Evolutionary conservation across 30 jellyfish, hydroid and myxozoan genomes (phyloP).

Genomic region (Haliclystus octoradiatus): DNA sequence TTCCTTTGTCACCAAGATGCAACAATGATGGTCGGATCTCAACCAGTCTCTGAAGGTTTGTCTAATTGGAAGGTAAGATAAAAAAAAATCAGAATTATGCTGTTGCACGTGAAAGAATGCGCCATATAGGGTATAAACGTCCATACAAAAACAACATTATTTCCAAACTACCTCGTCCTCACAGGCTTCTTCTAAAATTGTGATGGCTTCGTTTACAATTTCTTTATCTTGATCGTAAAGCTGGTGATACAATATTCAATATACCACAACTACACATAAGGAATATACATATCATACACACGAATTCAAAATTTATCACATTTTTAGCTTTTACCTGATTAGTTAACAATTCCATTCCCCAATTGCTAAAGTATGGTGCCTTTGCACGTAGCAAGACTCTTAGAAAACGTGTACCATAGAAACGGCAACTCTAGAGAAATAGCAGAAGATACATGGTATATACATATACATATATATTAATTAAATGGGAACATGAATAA

Average conservation of each 20-base stretch:
- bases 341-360: constrained; percentile 87
- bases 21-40: constrained; percentile 73
- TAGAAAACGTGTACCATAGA: constrained; percentile 66
- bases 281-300: too few relatives aligned
- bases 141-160: neutral
- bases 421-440: constrained; percentile 35
- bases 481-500: too few relatives aligned
- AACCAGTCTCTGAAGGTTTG: constrained; percentile 60
- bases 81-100: neutral
- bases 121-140: neutral
- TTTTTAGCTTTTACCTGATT: constrained; percentile 58
- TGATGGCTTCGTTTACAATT: constrained; percentile 70
- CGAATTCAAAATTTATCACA: too few relatives aligned
- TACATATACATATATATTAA: too few relatives aligned
- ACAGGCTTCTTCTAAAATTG: constrained; percentile 78
- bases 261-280: neutral
- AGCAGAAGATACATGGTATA: too few relatives aligned
- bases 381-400: constrained; percentile 75
- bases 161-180: constrained; percentile 61
- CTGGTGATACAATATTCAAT: constrained; percentile 3
- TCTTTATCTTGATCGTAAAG: constrained; percentile 75
- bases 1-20: constrained; percentile 87
- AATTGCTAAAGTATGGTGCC: constrained; percentile 74
- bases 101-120: neutral
- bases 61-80: constrained; percentile 16